Conservation (phyloP, 2,888 invertebrate genomes). For the Leptinotarsa tumamoca region DNA sequence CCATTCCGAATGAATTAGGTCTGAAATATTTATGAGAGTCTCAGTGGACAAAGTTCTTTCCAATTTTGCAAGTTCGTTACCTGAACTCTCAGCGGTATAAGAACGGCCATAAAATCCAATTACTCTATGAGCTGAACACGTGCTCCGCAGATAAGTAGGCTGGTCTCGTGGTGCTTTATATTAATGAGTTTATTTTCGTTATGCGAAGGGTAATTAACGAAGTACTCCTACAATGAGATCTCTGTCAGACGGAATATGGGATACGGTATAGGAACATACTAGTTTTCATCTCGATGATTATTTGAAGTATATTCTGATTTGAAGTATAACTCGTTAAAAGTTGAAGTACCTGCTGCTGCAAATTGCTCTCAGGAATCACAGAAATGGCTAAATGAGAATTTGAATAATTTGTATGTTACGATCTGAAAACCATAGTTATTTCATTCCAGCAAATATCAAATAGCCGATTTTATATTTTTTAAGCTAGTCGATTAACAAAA, state of each 20-base stretch:
- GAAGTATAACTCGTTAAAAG: too few relatives aligned
- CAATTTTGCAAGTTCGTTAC: conserved; percentile 34
- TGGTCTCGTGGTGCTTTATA: conserved; percentile 32
- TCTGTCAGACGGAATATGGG: neutral
- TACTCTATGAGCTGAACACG: conserved; percentile 37
- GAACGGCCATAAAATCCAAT: conserved; percentile 37
- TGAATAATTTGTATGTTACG: too few relatives aligned
- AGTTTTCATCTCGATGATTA: too few relatives aligned
- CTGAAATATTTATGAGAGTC: conserved; percentile 28
- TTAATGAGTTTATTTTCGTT: conserved; percentile 34
- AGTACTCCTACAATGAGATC: neutral
- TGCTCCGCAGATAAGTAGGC: conserved; percentile 31
- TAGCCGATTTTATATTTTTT: too few relatives aligned
- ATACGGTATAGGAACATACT: neutral
- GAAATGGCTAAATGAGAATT: too few relatives aligned
- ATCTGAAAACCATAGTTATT: too few relatives aligned
- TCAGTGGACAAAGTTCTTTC: conserved; percentile 28
- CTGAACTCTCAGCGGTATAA: conserved; percentile 31
- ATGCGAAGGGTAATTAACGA: conserved; percentile 12
- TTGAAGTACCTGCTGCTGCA: too few relatives aligned
- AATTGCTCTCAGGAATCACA: too few relatives aligned
- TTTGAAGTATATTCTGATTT: too few relatives aligned
- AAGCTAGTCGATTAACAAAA: too few relatives aligned
- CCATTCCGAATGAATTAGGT: conserved; percentile 17
- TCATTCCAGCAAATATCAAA: too few relatives aligned